phyloP scores from a whole-genome alignment of 2,888 invertebrate species.

The Panopea generosa region DNA sequence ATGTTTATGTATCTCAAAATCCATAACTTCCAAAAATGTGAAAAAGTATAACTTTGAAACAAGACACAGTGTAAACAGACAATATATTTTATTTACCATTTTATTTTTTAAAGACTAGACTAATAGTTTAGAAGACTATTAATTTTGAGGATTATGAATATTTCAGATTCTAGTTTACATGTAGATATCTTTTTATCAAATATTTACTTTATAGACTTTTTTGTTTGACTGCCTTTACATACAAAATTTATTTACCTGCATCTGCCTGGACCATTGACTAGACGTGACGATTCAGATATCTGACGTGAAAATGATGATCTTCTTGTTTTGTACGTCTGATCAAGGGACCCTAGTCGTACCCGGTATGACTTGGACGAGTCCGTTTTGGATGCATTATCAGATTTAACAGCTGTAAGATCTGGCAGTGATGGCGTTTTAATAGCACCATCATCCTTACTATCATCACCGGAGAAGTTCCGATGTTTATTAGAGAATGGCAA shows the following conservation, averaged over 20 bases:
- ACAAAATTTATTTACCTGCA: conserved; percentile 69
- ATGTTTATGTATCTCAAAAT: too few species aligned
- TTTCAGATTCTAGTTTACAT: too few species aligned
- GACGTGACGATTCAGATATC: conserved; percentile 58
- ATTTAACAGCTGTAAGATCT: conserved; percentile 41
- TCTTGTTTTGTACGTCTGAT: conserved; percentile 55
- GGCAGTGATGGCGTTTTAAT: conserved; percentile 58
- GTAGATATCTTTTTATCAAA: too few species aligned
- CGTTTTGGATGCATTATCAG: conserved; percentile 10
- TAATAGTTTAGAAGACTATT: too few species aligned
- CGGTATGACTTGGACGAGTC: conserved; percentile 41
- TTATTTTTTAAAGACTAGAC: too few species aligned
- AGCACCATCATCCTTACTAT: conserved; percentile 16
- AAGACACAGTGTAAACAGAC: too few species aligned
- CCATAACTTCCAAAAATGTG: too few species aligned
- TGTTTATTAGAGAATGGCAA: conserved; percentile 53
- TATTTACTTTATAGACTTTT: too few species aligned
- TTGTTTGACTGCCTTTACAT: too few species aligned
- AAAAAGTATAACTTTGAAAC: too few species aligned
- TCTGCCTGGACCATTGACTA: conserved; percentile 71
- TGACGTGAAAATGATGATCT: conserved; percentile 69
- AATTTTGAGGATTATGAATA: too few species aligned
- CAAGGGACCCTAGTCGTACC: conserved; percentile 63
- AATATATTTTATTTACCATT: too few species aligned
- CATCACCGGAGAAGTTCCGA: conserved; percentile 21